phyloP scores from a whole-genome alignment of 2,888 invertebrate species.

The Elysia crispata region DNA sequence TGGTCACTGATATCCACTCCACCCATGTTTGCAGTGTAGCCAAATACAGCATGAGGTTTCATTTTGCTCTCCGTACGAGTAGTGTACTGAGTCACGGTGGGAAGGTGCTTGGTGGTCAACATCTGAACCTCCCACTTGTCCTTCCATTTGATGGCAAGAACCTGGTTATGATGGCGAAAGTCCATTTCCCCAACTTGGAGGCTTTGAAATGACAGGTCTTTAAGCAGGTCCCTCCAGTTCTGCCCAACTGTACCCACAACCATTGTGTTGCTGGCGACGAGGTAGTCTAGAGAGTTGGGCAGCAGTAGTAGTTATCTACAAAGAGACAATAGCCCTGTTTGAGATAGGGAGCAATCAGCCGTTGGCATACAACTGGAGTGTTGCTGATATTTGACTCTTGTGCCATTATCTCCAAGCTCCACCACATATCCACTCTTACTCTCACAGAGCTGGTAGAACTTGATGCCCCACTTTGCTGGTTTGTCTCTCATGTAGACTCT shows the following conservation, averaged over 20 bases:
- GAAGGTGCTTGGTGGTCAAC: not conserved
- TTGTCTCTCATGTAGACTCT: constrained; percentile 3
- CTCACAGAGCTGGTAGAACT: constrained; percentile 5
- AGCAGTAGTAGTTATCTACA: constrained; percentile 9
- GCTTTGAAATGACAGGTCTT: not conserved
- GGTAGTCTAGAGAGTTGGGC: not conserved
- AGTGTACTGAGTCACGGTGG: not conserved
- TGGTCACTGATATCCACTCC: too few relatives aligned
- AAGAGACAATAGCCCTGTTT: constrained; percentile 1
- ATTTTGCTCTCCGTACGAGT: not conserved
- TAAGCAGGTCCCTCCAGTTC: not conserved
- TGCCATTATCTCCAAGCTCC: not conserved
- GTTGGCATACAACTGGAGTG: not conserved
- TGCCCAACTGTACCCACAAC: not conserved
- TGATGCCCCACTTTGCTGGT: constrained; percentile 17
- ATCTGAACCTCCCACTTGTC: constrained; percentile 17
- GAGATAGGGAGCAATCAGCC: not conserved
- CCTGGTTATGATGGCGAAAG: not conserved
- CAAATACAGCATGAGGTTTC: not conserved
- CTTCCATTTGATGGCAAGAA: not conserved
- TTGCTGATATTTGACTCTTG: not conserved
- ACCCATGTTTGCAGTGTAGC: not conserved
- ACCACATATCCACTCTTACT: not conserved
- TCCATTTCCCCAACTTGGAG: not conserved
- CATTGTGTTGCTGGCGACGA: not conserved